Percentiles rank a stretch among this genome's conserved stretches.
phyloP scores from a whole-genome alignment of 2,113 vertebrate genomes.

The Sciurus niger region DNA sequence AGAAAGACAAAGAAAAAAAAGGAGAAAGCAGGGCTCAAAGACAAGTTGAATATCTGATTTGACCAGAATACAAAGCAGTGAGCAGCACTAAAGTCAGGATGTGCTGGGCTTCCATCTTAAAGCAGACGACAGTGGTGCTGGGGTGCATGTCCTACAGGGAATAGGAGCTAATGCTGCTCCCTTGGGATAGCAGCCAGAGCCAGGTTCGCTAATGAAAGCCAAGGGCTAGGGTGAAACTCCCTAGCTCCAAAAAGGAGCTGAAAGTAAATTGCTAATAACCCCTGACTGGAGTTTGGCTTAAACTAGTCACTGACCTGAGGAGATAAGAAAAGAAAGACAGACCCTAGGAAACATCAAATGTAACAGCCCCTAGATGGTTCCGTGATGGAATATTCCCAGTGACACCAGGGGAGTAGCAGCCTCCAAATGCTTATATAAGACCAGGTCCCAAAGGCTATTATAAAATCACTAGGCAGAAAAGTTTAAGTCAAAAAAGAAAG shows the following conservation, averaged over 20 bases:
- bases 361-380: not conserved
- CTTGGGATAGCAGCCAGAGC: not conserved
- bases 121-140: not conserved
- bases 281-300: not conserved
- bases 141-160: not conserved
- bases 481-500: not conserved
- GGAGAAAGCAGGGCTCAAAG: not conserved
- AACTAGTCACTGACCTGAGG: not conserved
- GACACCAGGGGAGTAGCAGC: not conserved
- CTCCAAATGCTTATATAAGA: not conserved
- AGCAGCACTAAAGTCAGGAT: not conserved
- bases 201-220: not conserved
- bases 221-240: not conserved
- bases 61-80: not conserved
- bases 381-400: not conserved
- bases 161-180: not conserved
- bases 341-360: not conserved
- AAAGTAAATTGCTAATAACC: not conserved
- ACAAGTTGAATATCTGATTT: not conserved
- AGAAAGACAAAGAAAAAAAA: not conserved
- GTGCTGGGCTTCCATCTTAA: not conserved
- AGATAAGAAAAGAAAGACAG: not conserved
- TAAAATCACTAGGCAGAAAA: conserved; percentile 29
- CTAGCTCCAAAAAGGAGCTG: not conserved
- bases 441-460: not conserved